Evolutionary conservation across 2,113 vertebrate genomes (phyloP), one percentile per base, ranked within the genome.

Genomic region (Plestiodon gilberti): DNA sequence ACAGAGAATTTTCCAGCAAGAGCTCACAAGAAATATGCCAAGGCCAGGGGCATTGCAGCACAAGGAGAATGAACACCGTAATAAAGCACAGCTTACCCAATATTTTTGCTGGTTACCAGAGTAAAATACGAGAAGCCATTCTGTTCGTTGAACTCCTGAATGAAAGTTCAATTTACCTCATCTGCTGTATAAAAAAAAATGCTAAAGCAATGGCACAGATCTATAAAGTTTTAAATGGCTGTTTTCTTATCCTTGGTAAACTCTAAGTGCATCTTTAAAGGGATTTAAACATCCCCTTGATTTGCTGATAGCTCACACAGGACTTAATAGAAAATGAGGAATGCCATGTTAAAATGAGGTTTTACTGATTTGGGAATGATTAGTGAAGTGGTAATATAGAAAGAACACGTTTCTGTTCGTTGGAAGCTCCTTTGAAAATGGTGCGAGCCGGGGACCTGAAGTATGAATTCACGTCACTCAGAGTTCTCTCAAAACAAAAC

Each of bases 1-100:
- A 87, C 35, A 89, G 82, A 93, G 77, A 93, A 91, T 87, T 95
- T 93, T 93, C 89, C 80, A 91, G 81, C 2, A 23, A 76, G 78
- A 87, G 25, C 76, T 92, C 89, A 88, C 59, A 92, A 95, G 91
- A 96, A 95, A 96, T 94, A 95, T 91, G 59, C 75, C 91, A 91
- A 95, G 82, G 86, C 91, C 86, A 94, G 89, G 76, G 87, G 90
- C 93, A 93, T 9, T 92, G 85, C 48, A 90, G 71, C 92, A 91
- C 33, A 88, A 93, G 81, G 77, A 88, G 93, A 92, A 91, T 93
- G 86, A 95, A 91, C 87, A 92, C 93, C 95, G 89, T 91, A 92
- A 94, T 94, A 95, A 93, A 89, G 83, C 94, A 94, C 87, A 93
- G 77, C 87, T 86, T 92, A 89, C 52, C 82, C 83, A 93, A 85